These are phyloP conservation scores for Laterallus jamaicensis DNA, from an alignment of 2,113 vertebrate genomes.

Conservation along the genomic window DNA sequence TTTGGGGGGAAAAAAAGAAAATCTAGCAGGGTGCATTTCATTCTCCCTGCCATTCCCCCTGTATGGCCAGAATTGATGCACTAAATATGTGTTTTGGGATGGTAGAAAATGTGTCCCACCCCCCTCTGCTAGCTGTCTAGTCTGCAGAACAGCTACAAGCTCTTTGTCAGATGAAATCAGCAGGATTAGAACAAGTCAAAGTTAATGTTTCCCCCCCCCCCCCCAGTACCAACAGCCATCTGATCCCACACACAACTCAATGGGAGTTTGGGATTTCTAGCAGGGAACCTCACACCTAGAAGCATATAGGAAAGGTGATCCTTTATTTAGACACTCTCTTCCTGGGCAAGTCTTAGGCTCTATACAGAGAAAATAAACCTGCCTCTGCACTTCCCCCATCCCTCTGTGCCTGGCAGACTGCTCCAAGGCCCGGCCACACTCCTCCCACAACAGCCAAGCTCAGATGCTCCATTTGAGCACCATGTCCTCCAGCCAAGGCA, in stretches of 20 bases:
- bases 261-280: neutral
- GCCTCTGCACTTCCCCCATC: neutral
- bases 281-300: neutral
- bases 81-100: neutral
- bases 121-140: neutral
- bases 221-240: neutral
- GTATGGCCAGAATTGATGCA: neutral
- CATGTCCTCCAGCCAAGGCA: neutral
- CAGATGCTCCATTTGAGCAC: neutral
- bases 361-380: neutral
- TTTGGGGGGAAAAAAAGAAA: neutral
- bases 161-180: neutral
- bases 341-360: neutral
- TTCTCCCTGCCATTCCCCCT: neutral
- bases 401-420: neutral
- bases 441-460: no score
- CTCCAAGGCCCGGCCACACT: neutral
- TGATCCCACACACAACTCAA: accelerated
- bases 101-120: neutral
- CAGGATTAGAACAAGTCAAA: neutral
- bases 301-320: accelerated
- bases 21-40: neutral
- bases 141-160: neutral
- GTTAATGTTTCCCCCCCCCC: neutral
- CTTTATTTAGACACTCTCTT: neutral